Evolutionary conservation across 1,140 invertebrate genomes (phyloP).

Genomic region (Yoshiicerus persimilis): DNA sequence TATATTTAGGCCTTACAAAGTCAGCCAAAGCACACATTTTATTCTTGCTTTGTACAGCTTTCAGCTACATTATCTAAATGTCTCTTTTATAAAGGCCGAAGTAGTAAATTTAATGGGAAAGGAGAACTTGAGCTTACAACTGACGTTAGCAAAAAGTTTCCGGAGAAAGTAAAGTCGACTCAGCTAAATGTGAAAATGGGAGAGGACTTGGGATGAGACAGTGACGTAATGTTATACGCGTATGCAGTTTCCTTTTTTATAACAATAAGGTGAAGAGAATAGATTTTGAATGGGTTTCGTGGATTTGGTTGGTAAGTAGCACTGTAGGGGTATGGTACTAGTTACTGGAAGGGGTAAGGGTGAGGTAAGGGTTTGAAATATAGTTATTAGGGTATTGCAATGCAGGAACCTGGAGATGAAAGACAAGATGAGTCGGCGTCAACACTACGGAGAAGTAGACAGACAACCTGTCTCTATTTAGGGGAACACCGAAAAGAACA

Average conservation of each 20-base stretch:
- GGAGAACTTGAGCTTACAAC: not conserved
- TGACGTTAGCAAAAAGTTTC: not conserved
- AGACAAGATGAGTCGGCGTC: not conserved
- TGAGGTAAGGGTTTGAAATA: not conserved
- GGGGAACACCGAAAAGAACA: conserved; percentile 23
- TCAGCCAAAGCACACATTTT: too few species aligned
- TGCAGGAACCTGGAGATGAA: not conserved
- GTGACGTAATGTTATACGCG: not conserved
- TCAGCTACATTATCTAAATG: too few species aligned
- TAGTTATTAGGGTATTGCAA: not conserved
- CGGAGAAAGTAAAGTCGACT: not conserved
- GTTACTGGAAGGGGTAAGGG: not conserved
- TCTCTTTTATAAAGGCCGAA: too few species aligned
- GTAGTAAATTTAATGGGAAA: too few species aligned
- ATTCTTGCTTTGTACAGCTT: too few species aligned
- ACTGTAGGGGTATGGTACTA: not conserved
- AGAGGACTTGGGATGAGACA: not conserved
- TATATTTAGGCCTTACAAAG: too few species aligned
- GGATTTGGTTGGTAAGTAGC: not conserved
- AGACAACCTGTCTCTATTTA: conserved; percentile 20
- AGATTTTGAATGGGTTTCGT: not conserved
- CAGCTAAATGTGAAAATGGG: not conserved
- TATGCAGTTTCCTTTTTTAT: not conserved
- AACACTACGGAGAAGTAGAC: not conserved
- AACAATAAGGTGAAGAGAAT: conserved; percentile 2